Conservation (phyloP, 2,888 invertebrate species). For the Liodrosophila aerea region DNA sequence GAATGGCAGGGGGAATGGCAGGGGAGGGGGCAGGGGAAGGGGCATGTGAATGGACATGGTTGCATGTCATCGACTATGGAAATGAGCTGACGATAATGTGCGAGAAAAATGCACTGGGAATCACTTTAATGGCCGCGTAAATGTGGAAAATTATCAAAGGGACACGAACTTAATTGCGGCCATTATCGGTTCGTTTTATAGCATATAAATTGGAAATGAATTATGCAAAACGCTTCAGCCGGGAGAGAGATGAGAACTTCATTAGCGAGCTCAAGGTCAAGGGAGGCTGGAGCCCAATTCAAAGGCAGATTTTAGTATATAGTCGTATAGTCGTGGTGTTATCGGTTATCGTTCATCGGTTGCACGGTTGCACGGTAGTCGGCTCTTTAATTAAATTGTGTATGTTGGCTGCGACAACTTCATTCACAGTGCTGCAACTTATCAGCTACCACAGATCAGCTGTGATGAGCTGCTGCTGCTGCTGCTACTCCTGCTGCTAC, state of each 20-base stretch:
- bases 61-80: constrained; percentile 58
- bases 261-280: constrained; percentile 40
- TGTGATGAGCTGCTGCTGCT: constrained; percentile 42
- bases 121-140: constrained; percentile 75
- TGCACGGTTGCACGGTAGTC: constrained; percentile 60
- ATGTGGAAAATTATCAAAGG: constrained; percentile 75
- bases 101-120: constrained; percentile 67
- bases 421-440: constrained; percentile 55
- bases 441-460: constrained; percentile 64
- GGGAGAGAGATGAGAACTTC: constrained; percentile 48
- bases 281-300: too few relatives aligned
- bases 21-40: constrained; percentile 1
- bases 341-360: constrained; percentile 1
- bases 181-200: constrained; percentile 70
- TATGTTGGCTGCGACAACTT: constrained; percentile 68
- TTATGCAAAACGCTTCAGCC: constrained; percentile 60
- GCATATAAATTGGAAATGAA: constrained; percentile 76
- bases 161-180: constrained; percentile 78
- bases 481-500: constrained; percentile 10
- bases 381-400: constrained; percentile 72
- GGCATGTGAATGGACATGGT: constrained; percentile 13
- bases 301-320: too few relatives aligned
- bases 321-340: too few relatives aligned
- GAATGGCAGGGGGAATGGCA: neutral
- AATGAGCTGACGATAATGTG: constrained; percentile 62